A percentile compares a stretch with the other conserved stretches of the same genome.
phyloP scores from a whole-genome alignment of 2,797 vertebrate genomes.

The Coreius guichenoti region DNA sequence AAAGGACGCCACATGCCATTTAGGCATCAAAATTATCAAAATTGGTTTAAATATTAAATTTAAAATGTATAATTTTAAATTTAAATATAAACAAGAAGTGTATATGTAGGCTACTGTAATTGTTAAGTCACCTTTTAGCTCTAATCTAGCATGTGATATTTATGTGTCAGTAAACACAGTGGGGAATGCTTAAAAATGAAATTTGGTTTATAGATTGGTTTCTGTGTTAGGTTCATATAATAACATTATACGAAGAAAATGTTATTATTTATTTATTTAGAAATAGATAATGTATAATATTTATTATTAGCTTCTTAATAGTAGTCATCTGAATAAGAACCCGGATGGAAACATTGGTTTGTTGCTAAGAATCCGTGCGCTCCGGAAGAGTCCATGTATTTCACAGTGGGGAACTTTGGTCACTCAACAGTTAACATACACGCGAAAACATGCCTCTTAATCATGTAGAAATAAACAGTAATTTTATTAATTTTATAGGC shows the following conservation, averaged over 20 bases:
- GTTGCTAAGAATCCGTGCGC: slow-evolving; percentile 46
- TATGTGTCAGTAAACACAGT: not conserved
- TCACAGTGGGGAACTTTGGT: not conserved
- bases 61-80: too few species aligned
- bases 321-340: slow-evolving; percentile 6
- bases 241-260: not conserved
- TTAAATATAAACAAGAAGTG: too few species aligned
- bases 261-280: too few species aligned
- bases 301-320: not conserved
- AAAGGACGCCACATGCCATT: not conserved
- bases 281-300: not conserved
- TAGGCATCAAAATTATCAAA: not conserved
- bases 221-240: not conserved
- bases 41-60: not conserved
- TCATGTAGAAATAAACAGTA: not conserved
- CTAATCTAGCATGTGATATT: not conserved
- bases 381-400: slow-evolving; percentile 34
- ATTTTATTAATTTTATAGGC: fast-evolving
- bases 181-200: not conserved
- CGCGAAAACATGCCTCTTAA: not conserved
- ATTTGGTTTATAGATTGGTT: not conserved
- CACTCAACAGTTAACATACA: not conserved
- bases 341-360: slow-evolving; percentile 46
- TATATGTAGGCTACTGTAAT: too few species aligned
- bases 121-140: not conserved